A percentile compares a stretch with the other conserved stretches of the same genome.
These are phyloP conservation scores for Leptodactylus fallax DNA, from an alignment of 2,797 vertebrate species.

Conservation along the genomic window DNA sequence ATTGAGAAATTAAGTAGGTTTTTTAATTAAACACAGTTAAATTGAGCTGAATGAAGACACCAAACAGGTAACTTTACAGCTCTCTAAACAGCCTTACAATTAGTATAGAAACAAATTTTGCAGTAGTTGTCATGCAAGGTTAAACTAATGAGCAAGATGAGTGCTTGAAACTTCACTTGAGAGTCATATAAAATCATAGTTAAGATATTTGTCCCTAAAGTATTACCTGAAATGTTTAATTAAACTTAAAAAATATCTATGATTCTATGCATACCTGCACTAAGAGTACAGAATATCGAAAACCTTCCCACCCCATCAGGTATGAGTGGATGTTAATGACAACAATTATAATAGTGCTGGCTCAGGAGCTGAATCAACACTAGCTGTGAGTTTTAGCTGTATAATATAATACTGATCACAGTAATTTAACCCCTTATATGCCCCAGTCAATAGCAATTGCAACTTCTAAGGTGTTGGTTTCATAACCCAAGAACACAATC, in stretches of 20 bases:
- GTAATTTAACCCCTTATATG: no score
- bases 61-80: constrained; percentile 15
- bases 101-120: constrained; percentile 10
- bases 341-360: no score
- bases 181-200: constrained; percentile 13
- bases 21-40: constrained; percentile 39
- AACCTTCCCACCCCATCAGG: no score
- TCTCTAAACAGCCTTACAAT: constrained; percentile 30
- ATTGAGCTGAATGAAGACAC: constrained; percentile 11
- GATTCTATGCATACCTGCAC: no score
- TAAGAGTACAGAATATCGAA: no score
- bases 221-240: not conserved
- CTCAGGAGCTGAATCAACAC: no score
- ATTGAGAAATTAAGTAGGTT: constrained; percentile 51
- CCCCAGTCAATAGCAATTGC: no score
- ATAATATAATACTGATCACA: no score
- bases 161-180: not conserved
- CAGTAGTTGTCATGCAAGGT: constrained; percentile 2
- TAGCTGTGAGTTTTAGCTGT: no score
- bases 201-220: not conserved
- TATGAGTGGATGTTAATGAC: no score
- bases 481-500: no score
- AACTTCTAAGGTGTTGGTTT: no score
- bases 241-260: not conserved
- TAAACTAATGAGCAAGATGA: constrained; percentile 15